Base-by-base conservation (phyloP, 2,797 vertebrate genomes). In the Aselliscus stoliczkanus region DNA sequence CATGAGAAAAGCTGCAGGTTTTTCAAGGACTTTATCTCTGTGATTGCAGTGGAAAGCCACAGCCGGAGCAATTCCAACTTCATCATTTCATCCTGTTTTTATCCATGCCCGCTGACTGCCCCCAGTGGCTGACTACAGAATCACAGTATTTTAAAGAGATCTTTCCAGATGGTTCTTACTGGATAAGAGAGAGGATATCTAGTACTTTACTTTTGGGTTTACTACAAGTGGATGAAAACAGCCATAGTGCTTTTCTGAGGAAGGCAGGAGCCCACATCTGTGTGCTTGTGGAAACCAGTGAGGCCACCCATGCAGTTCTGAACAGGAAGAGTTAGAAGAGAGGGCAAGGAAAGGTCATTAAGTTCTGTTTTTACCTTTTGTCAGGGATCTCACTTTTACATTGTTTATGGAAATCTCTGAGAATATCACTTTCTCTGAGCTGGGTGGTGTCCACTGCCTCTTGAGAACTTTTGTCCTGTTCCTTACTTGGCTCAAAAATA, bases 401-500 rank as follows among this genome's bases (percentile, higher is more conserved):
- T 88, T 11, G 7, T 93, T n/a, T 84, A 2, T 58, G n/a, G 29
- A 58, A 50, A 47, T 15, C 25, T 9, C 1, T 1, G 79, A 42
- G 21, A 20, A 17, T 21, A 8, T n/a, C 2, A 2, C 0, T 37
- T 79, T 39, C 54, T n/a, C 56, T 0, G 0, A n/a, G 47, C 14
- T n/a, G 0, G 9, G 10, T 58, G 37, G 2, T 77, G 58, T 37
- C 84, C 87, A 6, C 17, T 60, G 64, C 10, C 31, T 80, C 17
- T 79, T 79, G 52, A 72, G 25, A 2, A 17, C 56, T n/a, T 11
- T 58, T 39, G 12, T 65, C 62, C 6, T 23, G 86, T 23, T 17
- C 76, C 76, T 11, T 3, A 18, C 1, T 21, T 13, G 29, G 13
- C 17, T 54, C 20, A 18, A 42, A 42, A 42, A 42, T 42, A 42